These are phyloP conservation scores for Hemibagrus wyckioides DNA, from an alignment of 2,113 vertebrate genomes.

Conservation along the genomic window DNA sequence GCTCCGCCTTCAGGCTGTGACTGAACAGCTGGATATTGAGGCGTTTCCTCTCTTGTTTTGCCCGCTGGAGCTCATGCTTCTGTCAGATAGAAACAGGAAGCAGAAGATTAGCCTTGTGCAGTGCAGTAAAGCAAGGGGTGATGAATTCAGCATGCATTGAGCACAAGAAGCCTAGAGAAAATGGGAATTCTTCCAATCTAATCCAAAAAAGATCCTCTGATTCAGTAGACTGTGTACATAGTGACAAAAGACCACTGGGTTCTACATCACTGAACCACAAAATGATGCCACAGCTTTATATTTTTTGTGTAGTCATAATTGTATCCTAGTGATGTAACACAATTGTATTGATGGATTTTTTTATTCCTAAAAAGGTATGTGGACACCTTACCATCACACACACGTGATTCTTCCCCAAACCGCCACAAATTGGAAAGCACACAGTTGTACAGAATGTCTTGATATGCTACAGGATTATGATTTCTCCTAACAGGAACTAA, in stretches of 20 bases:
- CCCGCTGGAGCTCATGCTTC: constrained; percentile 80
- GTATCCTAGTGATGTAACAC: background rate
- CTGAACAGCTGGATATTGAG: constrained; percentile 74
- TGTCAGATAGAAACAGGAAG: constrained; percentile 55
- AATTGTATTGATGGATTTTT: background rate
- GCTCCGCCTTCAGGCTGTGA: constrained; percentile 66
- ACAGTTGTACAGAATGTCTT: background rate
- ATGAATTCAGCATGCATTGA: background rate
- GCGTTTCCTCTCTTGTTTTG: constrained; percentile 66
- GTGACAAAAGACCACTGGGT: background rate
- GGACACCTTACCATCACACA: background rate
- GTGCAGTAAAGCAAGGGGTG: background rate
- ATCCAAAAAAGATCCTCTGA: background rate
- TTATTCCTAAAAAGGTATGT: too few relatives aligned
- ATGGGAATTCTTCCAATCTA: background rate
- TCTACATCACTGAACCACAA: background rate
- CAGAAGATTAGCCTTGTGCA: background rate
- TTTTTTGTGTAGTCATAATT: background rate
- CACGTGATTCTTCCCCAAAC: background rate
- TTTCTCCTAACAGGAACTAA: background rate
- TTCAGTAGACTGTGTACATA: background rate
- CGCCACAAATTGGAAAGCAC: too few relatives aligned
- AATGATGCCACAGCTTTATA: background rate
- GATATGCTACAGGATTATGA: background rate
- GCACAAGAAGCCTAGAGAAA: background rate